These are phyloP conservation scores for Eupithecia centaureata DNA, from an alignment of 2,888 invertebrate genomes.

Conservation along the genomic window DNA sequence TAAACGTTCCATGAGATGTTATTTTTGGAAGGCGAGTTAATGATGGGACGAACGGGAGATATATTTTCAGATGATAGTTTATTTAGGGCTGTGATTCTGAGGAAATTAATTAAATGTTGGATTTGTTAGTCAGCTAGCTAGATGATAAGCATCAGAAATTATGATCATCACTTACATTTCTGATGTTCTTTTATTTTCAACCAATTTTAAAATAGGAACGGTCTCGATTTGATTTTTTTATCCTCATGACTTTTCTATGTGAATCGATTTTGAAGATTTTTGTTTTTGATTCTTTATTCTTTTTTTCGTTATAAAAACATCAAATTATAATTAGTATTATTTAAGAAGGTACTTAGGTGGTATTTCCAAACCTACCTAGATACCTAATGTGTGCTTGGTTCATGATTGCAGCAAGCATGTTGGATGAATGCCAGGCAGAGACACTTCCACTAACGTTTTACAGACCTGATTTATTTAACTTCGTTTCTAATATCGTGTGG, in stretches of 20 bases:
- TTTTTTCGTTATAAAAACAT: no score
- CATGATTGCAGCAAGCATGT: conserved; percentile 66
- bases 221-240: no score
- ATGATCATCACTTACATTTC: no score
- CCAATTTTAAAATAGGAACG: no score
- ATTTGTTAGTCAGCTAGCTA: neutral
- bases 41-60: neutral
- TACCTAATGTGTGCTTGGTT: conserved; percentile 56
- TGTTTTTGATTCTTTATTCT: no score
- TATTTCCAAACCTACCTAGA: neutral
- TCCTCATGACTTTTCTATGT: no score
- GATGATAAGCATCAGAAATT: no score
- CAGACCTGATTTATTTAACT: conserved; percentile 54
- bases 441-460: conserved; percentile 62
- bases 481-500: conserved; percentile 54
- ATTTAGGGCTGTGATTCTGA: neutral
- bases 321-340: no score
- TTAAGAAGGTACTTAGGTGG: no score
- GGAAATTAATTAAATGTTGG: no score
- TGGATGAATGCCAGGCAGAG: conserved; percentile 68
- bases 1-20: neutral
- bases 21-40: neutral
- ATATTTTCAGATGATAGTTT: neutral
- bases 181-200: no score
- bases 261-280: no score